These are phyloP conservation scores for Dromius quadrimaculatus DNA, from an alignment of 2,888 invertebrate species.

Conservation along the genomic window DNA sequence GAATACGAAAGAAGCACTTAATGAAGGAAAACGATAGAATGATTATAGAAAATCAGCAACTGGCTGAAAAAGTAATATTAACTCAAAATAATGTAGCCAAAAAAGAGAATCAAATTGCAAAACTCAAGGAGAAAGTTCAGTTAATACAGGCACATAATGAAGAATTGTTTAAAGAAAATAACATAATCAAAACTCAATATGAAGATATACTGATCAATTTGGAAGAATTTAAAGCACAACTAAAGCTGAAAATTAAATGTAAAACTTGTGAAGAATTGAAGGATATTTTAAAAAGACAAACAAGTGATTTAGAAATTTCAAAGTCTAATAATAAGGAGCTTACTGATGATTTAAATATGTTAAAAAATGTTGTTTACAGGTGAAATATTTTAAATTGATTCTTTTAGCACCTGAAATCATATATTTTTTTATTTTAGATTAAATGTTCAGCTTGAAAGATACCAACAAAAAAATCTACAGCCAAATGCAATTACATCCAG, in stretches of 20 bases:
- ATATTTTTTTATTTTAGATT: slow-evolving; percentile 67
- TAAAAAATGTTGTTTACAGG: slow-evolving; percentile 83
- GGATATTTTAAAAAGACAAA: slow-evolving; percentile 68
- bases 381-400: slow-evolving; percentile 58
- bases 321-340: slow-evolving; percentile 72
- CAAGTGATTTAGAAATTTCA: slow-evolving; percentile 68
- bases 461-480: slow-evolving; percentile 78
- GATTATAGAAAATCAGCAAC: slow-evolving; percentile 69
- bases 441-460: slow-evolving; percentile 81
- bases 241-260: slow-evolving; percentile 67
- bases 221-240: slow-evolving; percentile 69
- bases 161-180: slow-evolving; percentile 74
- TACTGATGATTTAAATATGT: slow-evolving; percentile 76
- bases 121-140: slow-evolving; percentile 73
- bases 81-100: slow-evolving; percentile 68
- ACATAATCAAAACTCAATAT: slow-evolving; percentile 69
- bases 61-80: slow-evolving; percentile 69
- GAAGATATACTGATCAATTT: slow-evolving; percentile 68
- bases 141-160: slow-evolving; percentile 73
- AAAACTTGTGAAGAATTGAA: slow-evolving; percentile 66
- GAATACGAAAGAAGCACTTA: slow-evolving; percentile 60
- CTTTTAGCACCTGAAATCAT: too few relatives aligned
- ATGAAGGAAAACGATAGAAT: slow-evolving; percentile 70
- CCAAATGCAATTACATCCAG: slow-evolving; percentile 56
- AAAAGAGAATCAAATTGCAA: slow-evolving; percentile 72